Percentiles rank a stretch among this genome's conserved stretches.
Conservation (phyloP, 2,888 invertebrate species). For the Marronus borbonicus region DNA sequence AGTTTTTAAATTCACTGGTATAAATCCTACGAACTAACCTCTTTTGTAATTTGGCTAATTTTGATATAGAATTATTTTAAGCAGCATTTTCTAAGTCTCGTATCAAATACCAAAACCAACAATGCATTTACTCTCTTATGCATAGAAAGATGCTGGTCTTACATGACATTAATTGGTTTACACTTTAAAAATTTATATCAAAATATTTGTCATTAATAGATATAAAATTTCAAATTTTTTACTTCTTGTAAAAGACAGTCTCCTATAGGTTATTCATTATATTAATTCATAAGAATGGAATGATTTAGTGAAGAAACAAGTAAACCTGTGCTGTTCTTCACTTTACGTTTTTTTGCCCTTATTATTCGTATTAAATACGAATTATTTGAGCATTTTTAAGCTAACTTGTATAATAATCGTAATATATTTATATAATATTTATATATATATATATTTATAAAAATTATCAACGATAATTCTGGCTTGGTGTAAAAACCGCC, state of each 20-base stretch:
- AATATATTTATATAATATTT: constrained; percentile 52
- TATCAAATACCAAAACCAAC: no score
- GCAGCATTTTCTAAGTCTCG: no score
- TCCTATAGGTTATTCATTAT: constrained; percentile 18
- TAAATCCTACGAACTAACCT: no score
- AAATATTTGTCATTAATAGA: constrained; percentile 9
- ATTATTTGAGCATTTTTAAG: constrained; percentile 43
- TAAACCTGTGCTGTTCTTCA: constrained; percentile 38
- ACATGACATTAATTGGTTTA: constrained; percentile 1
- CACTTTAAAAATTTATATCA: constrained; percentile 37
- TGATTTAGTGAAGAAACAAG: constrained; percentile 44
- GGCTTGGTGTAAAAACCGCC: constrained; percentile 44
- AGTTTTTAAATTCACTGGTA: no score
- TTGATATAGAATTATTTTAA: no score
- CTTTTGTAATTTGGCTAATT: no score
- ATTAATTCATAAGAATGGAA: constrained; percentile 49
- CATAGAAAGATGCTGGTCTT: no score
- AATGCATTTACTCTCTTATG: no score
- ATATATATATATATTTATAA: constrained; percentile 57
- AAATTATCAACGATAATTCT: constrained; percentile 57
- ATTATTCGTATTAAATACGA: constrained; percentile 55
- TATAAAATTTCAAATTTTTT: background rate
- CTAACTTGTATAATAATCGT: constrained; percentile 50
- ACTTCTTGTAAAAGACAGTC: constrained; percentile 35
- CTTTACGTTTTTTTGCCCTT: constrained; percentile 36